Evolutionary conservation across 2,797 vertebrate genomes (phyloP).

Genomic region (Muscicapa comitata): DNA sequence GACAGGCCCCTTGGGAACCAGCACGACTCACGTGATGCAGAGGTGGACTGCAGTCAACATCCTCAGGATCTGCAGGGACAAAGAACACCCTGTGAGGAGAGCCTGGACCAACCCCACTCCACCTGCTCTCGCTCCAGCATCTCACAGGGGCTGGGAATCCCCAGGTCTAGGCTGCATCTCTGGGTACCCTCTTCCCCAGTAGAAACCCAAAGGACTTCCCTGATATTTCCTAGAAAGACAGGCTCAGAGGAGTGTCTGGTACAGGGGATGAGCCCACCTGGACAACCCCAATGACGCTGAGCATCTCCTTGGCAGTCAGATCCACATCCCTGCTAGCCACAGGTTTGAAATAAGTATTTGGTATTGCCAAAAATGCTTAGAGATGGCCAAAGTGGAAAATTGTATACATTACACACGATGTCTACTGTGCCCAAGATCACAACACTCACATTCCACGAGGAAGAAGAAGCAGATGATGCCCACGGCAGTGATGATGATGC

Average conservation of each 20-base stretch:
- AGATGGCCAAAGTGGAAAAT: fast-evolving
- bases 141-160: not conserved
- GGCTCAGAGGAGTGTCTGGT: not conserved
- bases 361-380: not conserved
- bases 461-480: conserved; percentile 93
- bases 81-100: not conserved
- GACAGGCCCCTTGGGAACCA: fast-evolving
- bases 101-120: not conserved
- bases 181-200: not conserved
- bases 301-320: fast-evolving
- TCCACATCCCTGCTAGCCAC: not conserved
- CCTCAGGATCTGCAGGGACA: conserved; percentile 85
- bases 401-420: fast-evolving
- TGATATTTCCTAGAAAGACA: not conserved
- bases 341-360: not conserved
- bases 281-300: not conserved
- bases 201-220: not conserved
- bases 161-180: not conserved
- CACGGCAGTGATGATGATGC: conserved; percentile 81
- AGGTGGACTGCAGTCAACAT: conserved; percentile 86
- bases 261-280: not conserved
- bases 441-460: conserved; percentile 91
- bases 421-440: not conserved
- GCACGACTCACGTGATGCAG: conserved; percentile 83
- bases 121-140: not conserved